Evolutionary conservation across 2,113 vertebrate genomes (phyloP).

Genomic region (Isichthys henryi): DNA sequence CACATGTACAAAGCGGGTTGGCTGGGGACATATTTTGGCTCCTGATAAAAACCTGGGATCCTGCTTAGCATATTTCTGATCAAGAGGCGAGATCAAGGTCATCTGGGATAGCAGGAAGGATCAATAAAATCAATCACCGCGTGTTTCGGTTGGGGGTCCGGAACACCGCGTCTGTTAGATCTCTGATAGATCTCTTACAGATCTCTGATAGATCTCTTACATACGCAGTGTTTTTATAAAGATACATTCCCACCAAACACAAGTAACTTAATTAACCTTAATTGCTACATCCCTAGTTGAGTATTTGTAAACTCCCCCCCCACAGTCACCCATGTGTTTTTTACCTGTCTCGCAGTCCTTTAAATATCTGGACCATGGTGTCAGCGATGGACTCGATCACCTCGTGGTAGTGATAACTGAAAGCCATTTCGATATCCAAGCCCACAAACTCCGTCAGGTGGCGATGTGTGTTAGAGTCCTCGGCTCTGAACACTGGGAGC

Average conservation of each 20-base stretch:
- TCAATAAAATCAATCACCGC: too few species aligned
- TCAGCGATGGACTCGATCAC: slow-evolving; percentile 93
- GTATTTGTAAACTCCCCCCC: background rate
- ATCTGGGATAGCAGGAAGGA: background rate
- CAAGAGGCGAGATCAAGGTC: background rate
- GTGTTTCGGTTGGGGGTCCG: background rate
- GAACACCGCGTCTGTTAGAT: background rate
- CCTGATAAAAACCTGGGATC: background rate
- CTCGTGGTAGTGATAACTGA: slow-evolving; percentile 97
- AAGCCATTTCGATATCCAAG: slow-evolving; percentile 98
- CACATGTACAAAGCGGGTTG: background rate
- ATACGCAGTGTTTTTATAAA: background rate
- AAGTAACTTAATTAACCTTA: background rate
- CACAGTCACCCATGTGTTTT: background rate
- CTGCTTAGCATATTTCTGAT: background rate
- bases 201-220: background rate
- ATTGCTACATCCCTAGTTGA: background rate
- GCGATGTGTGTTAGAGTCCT: slow-evolving; percentile 96
- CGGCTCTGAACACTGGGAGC: slow-evolving; percentile 86
- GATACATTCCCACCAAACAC: background rate
- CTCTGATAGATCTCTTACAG: background rate
- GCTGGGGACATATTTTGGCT: background rate
- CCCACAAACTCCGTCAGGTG: slow-evolving; percentile 97
- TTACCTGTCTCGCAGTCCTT: slow-evolving; percentile 90
- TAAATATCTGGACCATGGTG: slow-evolving; percentile 97